phyloP scores from a whole-genome alignment of 1,140 invertebrate species.

The Trachymyrmex septentrionalis region DNA sequence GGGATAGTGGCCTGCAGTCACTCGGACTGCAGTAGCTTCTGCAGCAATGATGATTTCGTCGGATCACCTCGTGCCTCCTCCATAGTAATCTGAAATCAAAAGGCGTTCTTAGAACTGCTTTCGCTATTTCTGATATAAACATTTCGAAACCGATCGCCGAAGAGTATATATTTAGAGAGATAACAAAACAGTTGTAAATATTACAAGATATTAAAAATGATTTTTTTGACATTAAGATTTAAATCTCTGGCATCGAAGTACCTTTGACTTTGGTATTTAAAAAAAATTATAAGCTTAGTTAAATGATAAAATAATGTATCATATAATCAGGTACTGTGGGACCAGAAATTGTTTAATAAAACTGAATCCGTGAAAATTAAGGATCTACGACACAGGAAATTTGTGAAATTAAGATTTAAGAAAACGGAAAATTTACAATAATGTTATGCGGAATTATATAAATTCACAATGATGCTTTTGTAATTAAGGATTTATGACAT shows the following conservation, averaged over 20 bases:
- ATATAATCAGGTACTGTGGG: not conserved
- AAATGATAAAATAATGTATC: not conserved
- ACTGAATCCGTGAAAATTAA: not conserved
- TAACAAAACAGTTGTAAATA: not conserved
- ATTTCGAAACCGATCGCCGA: slow-evolving; percentile 37
- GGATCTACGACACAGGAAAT: not conserved
- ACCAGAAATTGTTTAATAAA: not conserved
- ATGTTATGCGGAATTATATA: not conserved
- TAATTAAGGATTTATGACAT: slow-evolving; percentile 19
- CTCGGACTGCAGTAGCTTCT: slow-evolving; percentile 91
- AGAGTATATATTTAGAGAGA: not conserved
- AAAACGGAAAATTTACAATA: slow-evolving; percentile 14
- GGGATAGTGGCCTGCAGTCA: slow-evolving; percentile 86
- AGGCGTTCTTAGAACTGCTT: not conserved
- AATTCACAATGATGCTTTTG: not conserved
- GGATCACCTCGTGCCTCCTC: slow-evolving; percentile 91
- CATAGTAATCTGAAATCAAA: slow-evolving; percentile 89
- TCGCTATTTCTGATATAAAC: not conserved
- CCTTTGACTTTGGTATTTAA: not conserved
- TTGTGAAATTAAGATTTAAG: not conserved
- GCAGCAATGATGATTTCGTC: slow-evolving; percentile 91
- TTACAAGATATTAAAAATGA: not conserved
- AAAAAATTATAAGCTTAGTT: not conserved
- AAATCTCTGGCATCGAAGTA: not conserved
- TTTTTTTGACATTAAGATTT: not conserved